Percentiles rank a stretch among this genome's conserved stretches.
phyloP scores from a whole-genome alignment of 2,113 vertebrate species.

The Tympanuchus pallidicinctus region DNA sequence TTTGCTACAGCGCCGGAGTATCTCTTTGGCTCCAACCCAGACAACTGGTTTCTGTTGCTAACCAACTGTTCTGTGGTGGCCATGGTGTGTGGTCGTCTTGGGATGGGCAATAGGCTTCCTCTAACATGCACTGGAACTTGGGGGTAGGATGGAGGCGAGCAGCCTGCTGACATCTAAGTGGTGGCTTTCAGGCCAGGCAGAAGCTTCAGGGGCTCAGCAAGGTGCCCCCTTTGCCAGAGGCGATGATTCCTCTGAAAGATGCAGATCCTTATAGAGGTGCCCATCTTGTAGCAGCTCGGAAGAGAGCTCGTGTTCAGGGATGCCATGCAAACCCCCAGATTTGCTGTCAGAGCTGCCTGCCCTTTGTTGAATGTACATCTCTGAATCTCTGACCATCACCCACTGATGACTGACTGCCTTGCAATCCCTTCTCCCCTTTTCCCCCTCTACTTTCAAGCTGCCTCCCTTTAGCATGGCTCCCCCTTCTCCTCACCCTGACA shows the following conservation, averaged over 20 bases:
- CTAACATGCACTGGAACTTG: background rate
- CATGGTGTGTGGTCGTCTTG: background rate
- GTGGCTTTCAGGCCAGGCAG: background rate
- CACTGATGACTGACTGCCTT: background rate
- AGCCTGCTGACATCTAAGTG: background rate
- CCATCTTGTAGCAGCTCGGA: background rate
- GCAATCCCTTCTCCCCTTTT: background rate
- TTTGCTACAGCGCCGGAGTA: background rate
- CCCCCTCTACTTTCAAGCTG: background rate
- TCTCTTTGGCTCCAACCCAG: background rate
- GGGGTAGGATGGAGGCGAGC: background rate
- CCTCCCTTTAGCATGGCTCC: background rate
- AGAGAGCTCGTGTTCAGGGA: background rate
- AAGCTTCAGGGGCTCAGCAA: fast-evolving
- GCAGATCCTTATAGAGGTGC: background rate
- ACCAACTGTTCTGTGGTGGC: background rate
- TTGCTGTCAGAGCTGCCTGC: background rate
- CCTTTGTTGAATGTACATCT: background rate
- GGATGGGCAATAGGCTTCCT: background rate
- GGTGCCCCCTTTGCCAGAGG: background rate
- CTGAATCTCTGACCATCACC: background rate
- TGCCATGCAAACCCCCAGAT: background rate
- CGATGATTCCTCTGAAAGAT: background rate
- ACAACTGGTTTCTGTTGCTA: background rate
- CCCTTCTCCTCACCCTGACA: background rate